phyloP scores from a whole-genome alignment of 2,797 vertebrate species.

The Rhinoraja longicauda region DNA sequence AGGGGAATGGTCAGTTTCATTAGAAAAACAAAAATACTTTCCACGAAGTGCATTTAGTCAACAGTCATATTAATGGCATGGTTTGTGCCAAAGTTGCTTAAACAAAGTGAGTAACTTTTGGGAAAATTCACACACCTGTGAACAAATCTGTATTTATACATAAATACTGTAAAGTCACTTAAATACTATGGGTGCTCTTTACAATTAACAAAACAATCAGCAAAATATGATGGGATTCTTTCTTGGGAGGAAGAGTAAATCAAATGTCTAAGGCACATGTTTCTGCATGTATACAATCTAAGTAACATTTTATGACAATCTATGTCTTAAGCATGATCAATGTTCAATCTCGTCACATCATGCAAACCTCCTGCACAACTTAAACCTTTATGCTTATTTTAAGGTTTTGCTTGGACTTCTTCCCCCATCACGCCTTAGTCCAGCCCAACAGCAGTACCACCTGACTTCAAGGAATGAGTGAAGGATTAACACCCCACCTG shows the following conservation, averaged over 20 bases:
- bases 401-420: not conserved
- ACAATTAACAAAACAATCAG: conserved; percentile 37
- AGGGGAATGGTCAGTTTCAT: conserved; percentile 29
- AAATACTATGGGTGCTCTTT: conserved; percentile 37
- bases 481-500: conserved; percentile 1
- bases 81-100: not conserved
- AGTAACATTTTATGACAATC: conserved; percentile 29
- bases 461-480: not conserved
- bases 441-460: not conserved
- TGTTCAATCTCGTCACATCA: conserved; percentile 26
- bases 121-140: conserved; percentile 28
- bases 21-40: conserved; percentile 32
- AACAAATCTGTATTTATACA: conserved; percentile 32
- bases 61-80: conserved; percentile 32
- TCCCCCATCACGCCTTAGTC: not conserved
- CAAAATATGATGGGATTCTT: conserved; percentile 16
- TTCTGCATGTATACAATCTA: conserved; percentile 35
- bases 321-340: conserved; percentile 35
- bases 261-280: conserved; percentile 39
- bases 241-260: not conserved
- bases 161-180: conserved; percentile 39
- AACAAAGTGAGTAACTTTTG: conserved; percentile 27
- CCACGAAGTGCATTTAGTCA: conserved; percentile 34
- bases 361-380: conserved; percentile 8
- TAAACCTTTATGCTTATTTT: not conserved